These are phyloP conservation scores for Drosophila macrospina DNA, from an alignment of 2,888 invertebrate species.

Conservation along the genomic window DNA sequence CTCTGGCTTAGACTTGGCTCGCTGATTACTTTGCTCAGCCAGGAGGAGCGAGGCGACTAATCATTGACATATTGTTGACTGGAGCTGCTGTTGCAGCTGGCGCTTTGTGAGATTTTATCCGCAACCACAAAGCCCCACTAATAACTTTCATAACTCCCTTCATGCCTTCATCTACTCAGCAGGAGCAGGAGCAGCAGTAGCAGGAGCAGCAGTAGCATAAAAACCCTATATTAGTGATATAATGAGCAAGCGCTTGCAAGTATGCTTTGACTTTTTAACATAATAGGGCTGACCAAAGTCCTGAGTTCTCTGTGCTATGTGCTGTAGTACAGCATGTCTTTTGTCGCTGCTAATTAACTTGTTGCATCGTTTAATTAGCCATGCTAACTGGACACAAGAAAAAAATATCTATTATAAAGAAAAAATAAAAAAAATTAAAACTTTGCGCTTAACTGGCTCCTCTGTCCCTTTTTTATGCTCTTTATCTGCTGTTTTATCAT, in stretches of 20 bases:
- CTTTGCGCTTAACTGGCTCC: conserved; percentile 60
- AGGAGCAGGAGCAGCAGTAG: neutral
- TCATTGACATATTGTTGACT: conserved; percentile 65
- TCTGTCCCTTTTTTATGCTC: conserved; percentile 18
- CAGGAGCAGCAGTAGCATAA: neutral
- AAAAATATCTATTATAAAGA: conserved; percentile 8
- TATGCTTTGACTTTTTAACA: conserved; percentile 62
- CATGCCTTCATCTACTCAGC: neutral
- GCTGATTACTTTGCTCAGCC: conserved; percentile 49
- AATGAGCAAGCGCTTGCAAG: conserved; percentile 61
- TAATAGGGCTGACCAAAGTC: conserved; percentile 44
- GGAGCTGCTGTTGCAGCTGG: conserved; percentile 27
- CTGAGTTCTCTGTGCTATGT: conserved; percentile 15
- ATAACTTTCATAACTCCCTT: conserved; percentile 54
- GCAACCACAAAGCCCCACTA: conserved; percentile 57
- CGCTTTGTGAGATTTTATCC: conserved; percentile 50
- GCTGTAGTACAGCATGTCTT: conserved; percentile 27
- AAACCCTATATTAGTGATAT: conserved; percentile 64
- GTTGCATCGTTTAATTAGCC: conserved; percentile 77
- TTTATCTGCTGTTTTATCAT: conserved; percentile 16
- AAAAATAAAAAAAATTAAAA: conserved; percentile 33
- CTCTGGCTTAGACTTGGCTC: conserved; percentile 10
- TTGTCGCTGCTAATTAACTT: conserved; percentile 74
- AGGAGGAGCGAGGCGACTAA: conserved; percentile 35
- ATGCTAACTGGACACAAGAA: conserved; percentile 35